Evolutionary conservation across 2,797 vertebrate genomes (phyloP).

Genomic region (Sphenopsis melanotis): DNA sequence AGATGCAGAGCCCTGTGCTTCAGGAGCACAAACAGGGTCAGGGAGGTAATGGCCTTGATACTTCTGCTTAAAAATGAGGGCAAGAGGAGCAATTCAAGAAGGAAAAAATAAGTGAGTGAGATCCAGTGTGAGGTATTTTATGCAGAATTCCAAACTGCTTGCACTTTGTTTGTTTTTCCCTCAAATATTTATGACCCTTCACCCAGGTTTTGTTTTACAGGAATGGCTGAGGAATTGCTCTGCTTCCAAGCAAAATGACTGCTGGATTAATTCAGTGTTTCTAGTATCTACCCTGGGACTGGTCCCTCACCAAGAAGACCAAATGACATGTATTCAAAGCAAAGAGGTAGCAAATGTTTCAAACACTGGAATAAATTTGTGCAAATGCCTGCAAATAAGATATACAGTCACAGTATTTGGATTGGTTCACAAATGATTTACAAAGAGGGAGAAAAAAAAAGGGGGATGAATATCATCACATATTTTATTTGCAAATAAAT

Average conservation of each 20-base stretch:
- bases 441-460: not conserved
- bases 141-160: not conserved
- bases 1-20: not conserved
- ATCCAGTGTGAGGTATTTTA: not conserved
- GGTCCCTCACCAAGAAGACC: not conserved
- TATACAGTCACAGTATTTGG: not conserved
- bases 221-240: not conserved
- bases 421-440: not conserved
- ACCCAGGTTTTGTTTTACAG: not conserved
- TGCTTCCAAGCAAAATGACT: not conserved
- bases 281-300: not conserved
- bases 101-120: not conserved
- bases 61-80: not conserved
- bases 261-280: not conserved
- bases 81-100: not conserved
- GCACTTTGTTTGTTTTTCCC: accelerated
- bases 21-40: not conserved
- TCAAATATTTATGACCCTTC: not conserved
- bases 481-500: not conserved
- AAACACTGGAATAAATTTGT: not conserved
- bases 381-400: not conserved
- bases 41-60: not conserved
- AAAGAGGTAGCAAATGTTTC: not conserved
- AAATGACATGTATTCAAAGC: not conserved
- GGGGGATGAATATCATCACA: not conserved